A percentile compares a stretch with the other conserved stretches of the same genome.
Conservation (phyloP, 2,888 invertebrate species). For the Napeogenes inachia region DNA sequence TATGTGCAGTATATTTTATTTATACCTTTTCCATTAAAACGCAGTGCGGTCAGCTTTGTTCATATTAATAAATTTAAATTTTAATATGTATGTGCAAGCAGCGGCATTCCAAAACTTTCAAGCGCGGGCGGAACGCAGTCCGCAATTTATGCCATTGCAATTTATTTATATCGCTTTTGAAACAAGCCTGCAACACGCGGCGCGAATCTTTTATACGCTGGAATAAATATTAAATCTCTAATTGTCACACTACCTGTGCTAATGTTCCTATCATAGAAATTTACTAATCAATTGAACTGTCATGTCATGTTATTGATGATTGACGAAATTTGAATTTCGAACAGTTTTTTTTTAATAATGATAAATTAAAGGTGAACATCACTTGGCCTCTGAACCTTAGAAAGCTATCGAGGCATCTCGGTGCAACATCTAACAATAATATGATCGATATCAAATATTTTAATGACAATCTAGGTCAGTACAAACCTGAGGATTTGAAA, state of each 20-base stretch:
- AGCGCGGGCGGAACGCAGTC: constrained; percentile 15
- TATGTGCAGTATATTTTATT: constrained; percentile 1
- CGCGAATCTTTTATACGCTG: neutral
- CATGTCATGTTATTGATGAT: too few species aligned
- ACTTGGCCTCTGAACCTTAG: too few species aligned
- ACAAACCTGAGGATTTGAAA: too few species aligned
- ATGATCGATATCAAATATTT: too few species aligned
- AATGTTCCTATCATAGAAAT: too few species aligned
- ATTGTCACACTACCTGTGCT: neutral
- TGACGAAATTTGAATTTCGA: too few species aligned
- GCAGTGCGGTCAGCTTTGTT: constrained; percentile 12
- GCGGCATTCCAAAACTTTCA: constrained; percentile 18
- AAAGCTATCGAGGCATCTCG: too few species aligned
- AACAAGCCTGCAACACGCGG: constrained; percentile 13
- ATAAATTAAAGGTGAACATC: too few species aligned
- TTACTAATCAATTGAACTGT: too few species aligned
- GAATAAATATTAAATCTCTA: neutral
- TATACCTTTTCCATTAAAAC: constrained; percentile 6
- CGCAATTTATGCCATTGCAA: constrained; percentile 19
- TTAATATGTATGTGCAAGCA: constrained; percentile 19
- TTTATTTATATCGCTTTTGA: constrained; percentile 9
- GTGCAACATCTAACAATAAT: too few species aligned
- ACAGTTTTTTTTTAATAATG: too few species aligned
- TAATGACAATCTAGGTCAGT: too few species aligned
- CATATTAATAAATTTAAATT: constrained; percentile 22